A percentile compares a stretch with the other conserved stretches of the same genome.
These are phyloP conservation scores for Aplysina aerophoba DNA, from an alignment of 37 sponge, comb jelly and placozoan genomes.

Conservation along the genomic window DNA sequence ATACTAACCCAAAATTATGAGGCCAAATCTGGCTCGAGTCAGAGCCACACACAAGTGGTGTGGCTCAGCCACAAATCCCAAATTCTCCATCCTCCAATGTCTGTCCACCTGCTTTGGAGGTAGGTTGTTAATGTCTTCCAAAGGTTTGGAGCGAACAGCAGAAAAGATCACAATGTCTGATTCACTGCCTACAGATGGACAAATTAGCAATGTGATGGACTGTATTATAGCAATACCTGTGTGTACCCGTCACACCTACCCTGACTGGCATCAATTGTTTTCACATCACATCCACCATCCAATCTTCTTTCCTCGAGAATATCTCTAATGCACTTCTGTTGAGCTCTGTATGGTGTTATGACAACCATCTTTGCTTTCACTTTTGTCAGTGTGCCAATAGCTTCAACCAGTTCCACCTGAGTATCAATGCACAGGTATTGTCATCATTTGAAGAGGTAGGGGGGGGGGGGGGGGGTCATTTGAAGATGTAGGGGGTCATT, in stretches of 20 bases:
- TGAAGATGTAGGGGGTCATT: too few species aligned
- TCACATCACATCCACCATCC: constrained; percentile 23
- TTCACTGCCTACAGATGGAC: constrained; percentile 45
- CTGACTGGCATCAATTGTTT: constrained; percentile 69
- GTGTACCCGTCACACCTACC: constrained; percentile 22
- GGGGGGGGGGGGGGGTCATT: too few species aligned
- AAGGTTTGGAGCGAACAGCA: constrained; percentile 61
- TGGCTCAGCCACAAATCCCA: constrained; percentile 74
- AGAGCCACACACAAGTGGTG: constrained; percentile 75
- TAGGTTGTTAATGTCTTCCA: constrained; percentile 15
- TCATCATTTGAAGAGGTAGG: too few species aligned
- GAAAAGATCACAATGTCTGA: constrained; percentile 65
- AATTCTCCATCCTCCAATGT: constrained; percentile 56
- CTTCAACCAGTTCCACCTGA: constrained; percentile 52
- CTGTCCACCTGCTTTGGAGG: constrained; percentile 45
- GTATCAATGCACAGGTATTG: too few species aligned
- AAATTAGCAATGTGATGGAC: too few species aligned
- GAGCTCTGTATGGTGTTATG: constrained; percentile 67
- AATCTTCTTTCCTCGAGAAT: not conserved
- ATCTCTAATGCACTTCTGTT: constrained; percentile 43
- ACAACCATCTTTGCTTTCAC: constrained; percentile 35
- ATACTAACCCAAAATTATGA: constrained; percentile 69
- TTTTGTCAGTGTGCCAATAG: constrained; percentile 4
- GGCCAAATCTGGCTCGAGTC: constrained; percentile 67
- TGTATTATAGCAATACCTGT: not conserved